Percentiles rank a stretch among this genome's conserved stretches.
Conservation (phyloP, 1,140 invertebrate genomes). For the Pseudobourletiella spinata region DNA sequence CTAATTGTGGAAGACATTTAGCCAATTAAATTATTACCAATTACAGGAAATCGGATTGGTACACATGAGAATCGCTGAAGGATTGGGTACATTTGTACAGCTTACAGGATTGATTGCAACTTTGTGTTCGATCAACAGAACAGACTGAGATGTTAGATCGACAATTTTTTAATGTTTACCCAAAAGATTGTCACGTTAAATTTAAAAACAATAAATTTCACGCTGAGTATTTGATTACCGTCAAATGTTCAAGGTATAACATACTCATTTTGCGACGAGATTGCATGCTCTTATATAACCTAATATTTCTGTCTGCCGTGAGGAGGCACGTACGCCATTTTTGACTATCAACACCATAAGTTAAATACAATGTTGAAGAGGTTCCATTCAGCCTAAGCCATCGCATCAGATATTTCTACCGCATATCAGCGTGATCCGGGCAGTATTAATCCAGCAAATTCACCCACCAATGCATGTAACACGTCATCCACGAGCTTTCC, state of each 20-base stretch:
- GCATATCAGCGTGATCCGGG: background rate
- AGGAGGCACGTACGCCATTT: background rate
- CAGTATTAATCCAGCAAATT: background rate
- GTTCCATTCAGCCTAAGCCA: too few species aligned
- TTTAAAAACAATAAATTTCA: background rate
- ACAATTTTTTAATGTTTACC: background rate
- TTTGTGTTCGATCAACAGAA: conserved; percentile 41
- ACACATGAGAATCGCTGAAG: conserved; percentile 84
- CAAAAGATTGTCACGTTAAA: background rate
- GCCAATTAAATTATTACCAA: conserved; percentile 40
- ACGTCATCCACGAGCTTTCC: background rate
- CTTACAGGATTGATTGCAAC: conserved; percentile 77
- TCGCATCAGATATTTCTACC: background rate
- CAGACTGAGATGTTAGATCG: background rate
- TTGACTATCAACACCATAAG: background rate
- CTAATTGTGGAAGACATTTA: conserved; percentile 13
- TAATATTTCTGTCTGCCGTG: background rate
- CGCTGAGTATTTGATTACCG: background rate
- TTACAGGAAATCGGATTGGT: conserved; percentile 87
- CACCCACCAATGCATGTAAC: background rate
- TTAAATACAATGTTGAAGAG: too few species aligned
- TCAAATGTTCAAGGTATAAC: background rate
- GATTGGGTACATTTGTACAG: conserved; percentile 77
- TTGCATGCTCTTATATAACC: too few species aligned
- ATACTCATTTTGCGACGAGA: background rate